A percentile compares a stretch with the other conserved stretches of the same genome.
Evolutionary conservation across 2,888 invertebrate genomes (phyloP).

Genomic region (Empis stercorea): DNA sequence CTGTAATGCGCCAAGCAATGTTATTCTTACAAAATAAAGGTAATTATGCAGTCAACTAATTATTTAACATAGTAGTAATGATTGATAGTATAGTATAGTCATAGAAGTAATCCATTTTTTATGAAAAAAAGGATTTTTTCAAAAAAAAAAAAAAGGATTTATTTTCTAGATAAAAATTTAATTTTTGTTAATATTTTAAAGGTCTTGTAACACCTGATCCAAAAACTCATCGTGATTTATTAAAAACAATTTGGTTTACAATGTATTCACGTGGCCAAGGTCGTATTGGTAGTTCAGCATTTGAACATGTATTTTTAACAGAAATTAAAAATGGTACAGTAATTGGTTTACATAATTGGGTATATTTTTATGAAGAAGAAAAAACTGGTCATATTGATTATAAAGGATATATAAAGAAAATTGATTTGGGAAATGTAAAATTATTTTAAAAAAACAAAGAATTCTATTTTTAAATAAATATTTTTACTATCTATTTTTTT

Average conservation of each 20-base stretch:
- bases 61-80: too few relatives aligned
- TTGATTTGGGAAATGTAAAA: slow-evolving; percentile 58
- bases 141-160: too few relatives aligned
- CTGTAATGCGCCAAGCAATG: slow-evolving; percentile 56
- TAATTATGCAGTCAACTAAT: too few relatives aligned
- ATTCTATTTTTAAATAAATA: background rate
- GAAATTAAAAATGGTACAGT: slow-evolving; percentile 70
- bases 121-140: too few relatives aligned
- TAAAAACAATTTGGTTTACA: slow-evolving; percentile 66
- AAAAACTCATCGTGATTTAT: slow-evolving; percentile 55
- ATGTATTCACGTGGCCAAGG: slow-evolving; percentile 70
- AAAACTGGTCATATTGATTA: slow-evolving; percentile 56
- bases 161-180: too few relatives aligned
- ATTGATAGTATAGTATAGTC: too few relatives aligned
- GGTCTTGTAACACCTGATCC: slow-evolving; percentile 51
- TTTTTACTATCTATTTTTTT: slow-evolving; percentile 14
- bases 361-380: slow-evolving; percentile 72
- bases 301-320: slow-evolving; percentile 84
- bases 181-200: slow-evolving; percentile 19
- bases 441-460: background rate
- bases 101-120: too few relatives aligned
- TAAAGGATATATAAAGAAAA: slow-evolving; percentile 61
- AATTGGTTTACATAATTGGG: slow-evolving; percentile 83
- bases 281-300: slow-evolving; percentile 74
- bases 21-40: slow-evolving; percentile 44